Evolutionary conservation across 2,888 invertebrate species (phyloP).

Genomic region (Orthosia cruda): DNA sequence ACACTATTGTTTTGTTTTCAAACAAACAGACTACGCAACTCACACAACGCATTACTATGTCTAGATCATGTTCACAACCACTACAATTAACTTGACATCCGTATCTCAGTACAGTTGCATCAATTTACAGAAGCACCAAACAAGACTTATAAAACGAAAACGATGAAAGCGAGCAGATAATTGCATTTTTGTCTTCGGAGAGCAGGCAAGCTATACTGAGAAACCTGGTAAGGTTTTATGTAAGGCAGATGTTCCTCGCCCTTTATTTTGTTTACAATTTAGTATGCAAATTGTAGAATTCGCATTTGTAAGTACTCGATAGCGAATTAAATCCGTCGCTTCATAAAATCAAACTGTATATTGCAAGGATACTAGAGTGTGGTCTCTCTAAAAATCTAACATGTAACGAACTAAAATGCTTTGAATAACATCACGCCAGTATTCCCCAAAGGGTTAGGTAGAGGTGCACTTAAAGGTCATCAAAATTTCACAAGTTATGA

Average conservation of each 20-base stretch:
- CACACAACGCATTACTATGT: slow-evolving; percentile 15
- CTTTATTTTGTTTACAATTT: slow-evolving; percentile 86
- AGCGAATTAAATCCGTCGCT: slow-evolving; percentile 80
- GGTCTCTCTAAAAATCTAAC: slow-evolving; percentile 52
- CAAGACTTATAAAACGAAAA: slow-evolving; percentile 60
- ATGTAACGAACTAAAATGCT: slow-evolving; percentile 70
- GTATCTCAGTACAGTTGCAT: slow-evolving; percentile 57
- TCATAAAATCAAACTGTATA: slow-evolving; percentile 75
- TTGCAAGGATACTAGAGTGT: slow-evolving; percentile 68
- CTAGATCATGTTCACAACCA: slow-evolving; percentile 46
- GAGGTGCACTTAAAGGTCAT: no score
- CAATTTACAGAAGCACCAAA: no score
- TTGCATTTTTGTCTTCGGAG: slow-evolving; percentile 79
- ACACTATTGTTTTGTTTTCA: slow-evolving; percentile 20
- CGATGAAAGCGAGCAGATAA: slow-evolving; percentile 74
- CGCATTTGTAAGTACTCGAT: slow-evolving; percentile 81
- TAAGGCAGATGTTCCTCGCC: slow-evolving; percentile 78
- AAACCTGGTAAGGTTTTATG: slow-evolving; percentile 77
- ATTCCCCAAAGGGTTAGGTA: no score
- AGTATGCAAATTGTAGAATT: slow-evolving; percentile 85
- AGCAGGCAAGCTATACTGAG: slow-evolving; percentile 75
- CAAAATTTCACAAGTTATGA: no score
- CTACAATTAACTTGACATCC: slow-evolving; percentile 53
- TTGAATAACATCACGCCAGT: no score
- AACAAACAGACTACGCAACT: slow-evolving; percentile 4